Evolutionary conservation across 2,797 vertebrate genomes (phyloP).

Genomic region (Alauda arvensis): DNA sequence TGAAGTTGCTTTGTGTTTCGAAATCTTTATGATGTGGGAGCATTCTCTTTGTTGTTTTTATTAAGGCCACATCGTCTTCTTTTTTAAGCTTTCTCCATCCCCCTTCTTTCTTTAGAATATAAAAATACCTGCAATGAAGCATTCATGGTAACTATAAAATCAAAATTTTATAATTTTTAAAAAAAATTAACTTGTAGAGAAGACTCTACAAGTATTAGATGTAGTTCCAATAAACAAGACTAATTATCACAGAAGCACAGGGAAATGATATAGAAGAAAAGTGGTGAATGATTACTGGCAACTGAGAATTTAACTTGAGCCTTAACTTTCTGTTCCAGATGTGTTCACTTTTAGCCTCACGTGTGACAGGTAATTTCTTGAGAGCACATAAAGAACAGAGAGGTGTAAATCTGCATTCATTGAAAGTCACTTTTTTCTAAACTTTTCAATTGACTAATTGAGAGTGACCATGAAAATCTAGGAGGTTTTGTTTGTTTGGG

Average conservation of each 20-base stretch:
- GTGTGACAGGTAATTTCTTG: not conserved
- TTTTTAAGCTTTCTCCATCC: not conserved
- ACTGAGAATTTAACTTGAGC: not conserved
- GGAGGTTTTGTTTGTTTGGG: not conserved
- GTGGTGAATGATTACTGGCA: not conserved
- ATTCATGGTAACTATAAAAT: not conserved
- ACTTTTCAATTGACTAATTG: not conserved
- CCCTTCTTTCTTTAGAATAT: not conserved
- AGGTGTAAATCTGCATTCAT: not conserved
- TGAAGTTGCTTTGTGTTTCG: not conserved
- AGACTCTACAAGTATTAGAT: not conserved
- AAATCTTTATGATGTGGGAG: not conserved
- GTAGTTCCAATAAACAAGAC: not conserved
- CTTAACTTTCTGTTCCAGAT: not conserved
- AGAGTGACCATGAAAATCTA: not conserved
- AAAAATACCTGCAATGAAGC: not conserved
- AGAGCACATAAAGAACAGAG: not conserved
- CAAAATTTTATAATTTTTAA: too few species aligned
- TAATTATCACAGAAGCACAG: not conserved
- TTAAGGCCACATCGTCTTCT: not conserved
- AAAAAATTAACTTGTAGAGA: too few species aligned
- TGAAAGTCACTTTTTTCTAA: not conserved
- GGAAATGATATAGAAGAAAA: not conserved
- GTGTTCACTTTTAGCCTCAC: not conserved
- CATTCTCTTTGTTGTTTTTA: not conserved